Base-by-base conservation (phyloP, 2,888 invertebrate species). In the Lochmaea crataegi region DNA sequence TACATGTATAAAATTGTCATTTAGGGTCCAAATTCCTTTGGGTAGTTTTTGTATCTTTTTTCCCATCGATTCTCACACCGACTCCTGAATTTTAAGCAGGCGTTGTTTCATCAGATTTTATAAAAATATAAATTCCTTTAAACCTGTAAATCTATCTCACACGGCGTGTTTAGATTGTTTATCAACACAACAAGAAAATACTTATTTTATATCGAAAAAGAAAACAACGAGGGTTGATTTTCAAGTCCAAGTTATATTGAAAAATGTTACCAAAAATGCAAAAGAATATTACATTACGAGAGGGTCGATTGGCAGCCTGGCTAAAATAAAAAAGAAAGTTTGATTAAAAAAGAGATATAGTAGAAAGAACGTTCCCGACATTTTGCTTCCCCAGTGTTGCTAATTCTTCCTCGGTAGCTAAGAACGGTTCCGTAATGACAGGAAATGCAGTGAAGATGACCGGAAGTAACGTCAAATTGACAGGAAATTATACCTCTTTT, bases 351-450 rank as follows among this genome's bases (percentile, higher is more conserved):
- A n/a, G n/a, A n/a, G n/a, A n/a, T n/a, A n/a, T n/a, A n/a, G n/a
- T n/a, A n/a, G n/a, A n/a, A n/a, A n/a, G n/a, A n/a, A n/a, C n/a
- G n/a, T n/a, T n/a, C n/a, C n/a, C n/a, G n/a, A n/a, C n/a, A n/a
- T n/a, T n/a, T n/a, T n/a, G n/a, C n/a, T n/a, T n/a, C n/a, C 60
- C 73, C 3, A 53, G 42, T 65, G 11, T 26, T 18, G 51, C 42
- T 38, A 74, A 68, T 14, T 64, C 61, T 58, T 74, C 75, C 32
- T 71, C 77, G 51, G 73, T 82, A 42, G 87, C 89, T 22, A 91
- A 92, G 64, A 94, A 93, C 81, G 93, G 94, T 0, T 89, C 92
- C 60, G 87, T 93, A 71, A 88, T 91, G 18, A 91, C 92, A 0
- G 91, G 90, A 41, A 89, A 88, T 48, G 72, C 73, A 4, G 53